Base-by-base conservation (phyloP, 1,140 invertebrate species). In the Leptinotarsa undecemlineata region DNA sequence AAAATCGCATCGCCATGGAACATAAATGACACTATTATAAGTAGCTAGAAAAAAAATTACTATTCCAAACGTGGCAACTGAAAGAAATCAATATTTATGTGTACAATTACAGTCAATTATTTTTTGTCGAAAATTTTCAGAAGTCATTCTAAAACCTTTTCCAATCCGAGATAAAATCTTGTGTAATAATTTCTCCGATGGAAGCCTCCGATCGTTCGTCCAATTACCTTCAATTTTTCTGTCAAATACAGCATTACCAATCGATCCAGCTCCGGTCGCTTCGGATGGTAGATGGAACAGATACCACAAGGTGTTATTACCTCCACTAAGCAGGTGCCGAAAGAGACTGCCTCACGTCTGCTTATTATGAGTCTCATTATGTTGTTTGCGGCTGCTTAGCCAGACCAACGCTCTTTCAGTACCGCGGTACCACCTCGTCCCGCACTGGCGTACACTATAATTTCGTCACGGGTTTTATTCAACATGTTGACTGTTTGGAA, bases 261-360 rank as follows among this genome's bases (percentile, higher is more conserved):
- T 23, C 63, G 63, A 64, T 13, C 63, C 63, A 20, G 20, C 63
- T 23, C 21, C 20, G 63, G 63, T 64, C 63, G 51, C n/a, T 19
- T 57, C 42, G 57, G 57, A 71, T 71, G 60, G 69, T 71, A 71
- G 69, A 71, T 71, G 69, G 33, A 68, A 51, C 19, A 71, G 69
- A 71, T 71, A 71, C 48, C 48, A 71, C 69, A 83, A 82, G 82
- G 82, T 84, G 83, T 84, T 84, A 84, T 84, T 84, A 84, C 79
- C 76, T 64, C 78, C 81, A 81, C 81, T 83, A 84, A 84, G 83
- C 83, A 84, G 83, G 83, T 84, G 83, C 82, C 82, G 83, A 84
- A 83, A 84, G 82, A 79, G 81, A 77, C 79, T 78, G 78, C 75
- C 72, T 76, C 79, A 77, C 76, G 81, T 81, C 81, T 78, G 81